Evolutionary conservation across 2,888 invertebrate genomes (phyloP), one percentile per base, ranked within the genome.

Genomic region (Neelides folsomi): DNA sequence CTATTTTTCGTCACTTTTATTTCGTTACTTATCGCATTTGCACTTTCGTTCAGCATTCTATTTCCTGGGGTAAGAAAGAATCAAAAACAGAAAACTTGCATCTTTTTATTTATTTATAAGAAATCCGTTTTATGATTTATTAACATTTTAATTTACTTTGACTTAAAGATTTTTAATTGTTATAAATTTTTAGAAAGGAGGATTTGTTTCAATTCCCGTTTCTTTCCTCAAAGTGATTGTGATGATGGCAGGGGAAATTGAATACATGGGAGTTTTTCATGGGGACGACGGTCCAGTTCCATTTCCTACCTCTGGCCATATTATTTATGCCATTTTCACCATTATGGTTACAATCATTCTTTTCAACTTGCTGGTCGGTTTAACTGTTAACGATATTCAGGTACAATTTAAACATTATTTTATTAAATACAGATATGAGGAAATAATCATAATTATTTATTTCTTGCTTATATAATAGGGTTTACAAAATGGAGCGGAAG

Each of bases 321-420:
- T 63, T 9, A 38, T 63, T 38, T 63, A 52, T 16, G 52, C 48
- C 6, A 39, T 49, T 19, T 63, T 63, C 38, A 56, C 56, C 1
- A 46, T 60, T 16, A 51, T 60, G 8, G 59, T 63, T 9, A 58
- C 63, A 1, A 59, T 63, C 9, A 59, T 59, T 5, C 49, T 63
- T 13, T 63, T 60, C 36, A 63, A 63, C 45, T 45, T 63, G 10
- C 51, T 63, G 2, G 60, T 63, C 39, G 63, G 58, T 42, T 58
- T 63, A 20, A 63, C 63, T 15, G 59, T 63, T 36, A 56, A 53
- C n/a, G 63, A 63, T 48, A 60, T 58, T 46, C 60, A 60, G 52
- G 62, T 57, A 52, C n/a, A n/a, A n/a, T n/a, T n/a, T n/a, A n/a
- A n/a, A n/a, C n/a, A n/a, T n/a, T n/a, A n/a, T n/a, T n/a, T n/a